These are phyloP conservation scores for Tenthredo amoena DNA, from an alignment of 2,888 invertebrate genomes.

Conservation along the genomic window DNA sequence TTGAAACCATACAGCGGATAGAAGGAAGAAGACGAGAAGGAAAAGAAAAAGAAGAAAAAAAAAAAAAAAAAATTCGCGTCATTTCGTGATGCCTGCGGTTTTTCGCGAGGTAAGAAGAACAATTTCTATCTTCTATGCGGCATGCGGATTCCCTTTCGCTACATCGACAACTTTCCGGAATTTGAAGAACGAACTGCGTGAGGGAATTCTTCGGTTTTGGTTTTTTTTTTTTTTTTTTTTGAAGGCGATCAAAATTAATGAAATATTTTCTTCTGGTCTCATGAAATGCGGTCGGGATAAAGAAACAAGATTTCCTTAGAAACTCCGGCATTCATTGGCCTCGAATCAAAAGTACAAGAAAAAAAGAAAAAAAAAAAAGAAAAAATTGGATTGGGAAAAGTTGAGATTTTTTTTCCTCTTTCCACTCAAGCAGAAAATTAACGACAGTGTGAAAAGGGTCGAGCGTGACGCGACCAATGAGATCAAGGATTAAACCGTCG, in stretches of 20 bases:
- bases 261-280: not conserved
- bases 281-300: not conserved
- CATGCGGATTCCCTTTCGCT: not conserved
- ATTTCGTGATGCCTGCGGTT: not conserved
- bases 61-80: not conserved
- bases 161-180: not conserved
- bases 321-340: not conserved
- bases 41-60: not conserved
- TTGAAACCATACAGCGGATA: not conserved
- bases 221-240: not conserved
- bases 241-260: not conserved
- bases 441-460: slow-evolving; percentile 42
- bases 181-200: not conserved
- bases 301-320: not conserved
- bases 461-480: slow-evolving; percentile 48
- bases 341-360: not conserved
- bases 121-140: not conserved
- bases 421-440: slow-evolving; percentile 27
- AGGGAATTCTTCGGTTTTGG: not conserved
- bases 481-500: slow-evolving; percentile 40
- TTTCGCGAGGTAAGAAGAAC: not conserved
- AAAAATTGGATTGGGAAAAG: not conserved
- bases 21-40: too few relatives aligned
- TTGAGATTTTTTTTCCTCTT: not conserved
- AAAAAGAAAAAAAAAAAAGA: not conserved